Base-by-base conservation (phyloP, 2,797 vertebrate species). In the Chaunax sp. region DNA sequence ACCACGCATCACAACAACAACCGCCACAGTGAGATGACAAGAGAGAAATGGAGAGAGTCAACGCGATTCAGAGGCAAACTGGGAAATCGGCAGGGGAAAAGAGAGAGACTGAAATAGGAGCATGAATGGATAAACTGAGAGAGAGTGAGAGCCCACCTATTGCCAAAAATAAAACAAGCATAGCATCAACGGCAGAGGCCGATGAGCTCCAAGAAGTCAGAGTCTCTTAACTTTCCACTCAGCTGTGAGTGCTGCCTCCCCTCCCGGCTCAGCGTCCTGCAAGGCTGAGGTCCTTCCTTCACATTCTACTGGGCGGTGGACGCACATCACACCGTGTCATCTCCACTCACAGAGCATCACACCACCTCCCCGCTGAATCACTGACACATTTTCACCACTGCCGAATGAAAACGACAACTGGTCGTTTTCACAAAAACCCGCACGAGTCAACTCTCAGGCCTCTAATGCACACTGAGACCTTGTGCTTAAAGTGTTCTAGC, bases 1-100 rank as follows among this genome's bases (percentile, higher is more conserved):
- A 66, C 66, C 78, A n/a, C n/a, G n/a, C n/a, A 80, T 81, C 77
- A 79, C 73, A 82, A 74, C 70, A 82, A 82, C 78, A 76, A 62
- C 35, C 7, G 47, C 59, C 33, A 28, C 67, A 41, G 68, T 1
- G 38, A 25, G 22, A 65, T 38, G 57, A 75, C 57, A 15, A 43
- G 59, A 56, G 74, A 60, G 62, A 66, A 53, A 52, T 16, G 9
- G 58, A 61, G 41, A 55, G 50, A 71, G 63, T 56, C 53, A 74
- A 35, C 9, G 28, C 65, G 59, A 64, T 18, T 37, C 50, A 60
- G 41, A 64, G 50, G 64, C 45, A 68, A 62, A 69, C 49, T 40
- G 72, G 55, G 50, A 26, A 49, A 78, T 3, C 5, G 53, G 50
- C 44, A 37, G 59, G 64, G 60, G 37, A 45, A 37, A 68, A 64